Percentiles rank a stretch among this genome's conserved stretches.
These are phyloP conservation scores for Lanius ludovicianus DNA, from an alignment of 2,113 vertebrate genomes.

Conservation along the genomic window DNA sequence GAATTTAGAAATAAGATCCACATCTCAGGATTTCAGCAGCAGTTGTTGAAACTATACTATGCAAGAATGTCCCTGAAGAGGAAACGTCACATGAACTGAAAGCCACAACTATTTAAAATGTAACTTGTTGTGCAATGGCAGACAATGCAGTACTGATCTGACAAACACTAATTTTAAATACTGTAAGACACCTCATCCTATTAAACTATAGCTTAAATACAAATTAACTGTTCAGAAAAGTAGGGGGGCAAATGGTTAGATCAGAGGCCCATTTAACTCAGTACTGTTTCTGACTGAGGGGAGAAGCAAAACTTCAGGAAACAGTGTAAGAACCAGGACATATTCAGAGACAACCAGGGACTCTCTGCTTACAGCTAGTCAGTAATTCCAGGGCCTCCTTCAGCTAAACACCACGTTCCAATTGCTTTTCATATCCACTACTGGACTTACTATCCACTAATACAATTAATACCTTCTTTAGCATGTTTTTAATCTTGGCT, in stretches of 20 bases:
- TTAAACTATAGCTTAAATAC: not conserved
- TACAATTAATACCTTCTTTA: not conserved
- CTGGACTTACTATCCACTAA: not conserved
- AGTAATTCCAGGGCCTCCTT: not conserved
- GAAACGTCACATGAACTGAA: constrained; percentile 59
- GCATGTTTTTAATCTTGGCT: not conserved
- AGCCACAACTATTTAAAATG: constrained; percentile 48
- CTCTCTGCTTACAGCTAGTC: not conserved
- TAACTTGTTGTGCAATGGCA: not conserved
- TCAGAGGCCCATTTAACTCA: not conserved
- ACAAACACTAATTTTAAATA: not conserved
- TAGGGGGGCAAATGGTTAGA: not conserved
- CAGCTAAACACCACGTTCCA: not conserved
- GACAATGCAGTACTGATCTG: not conserved
- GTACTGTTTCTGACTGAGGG: not conserved
- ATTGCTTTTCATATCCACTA: not conserved
- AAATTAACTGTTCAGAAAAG: not conserved
- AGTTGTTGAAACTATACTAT: constrained; percentile 59
- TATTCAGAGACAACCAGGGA: not conserved
- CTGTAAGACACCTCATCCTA: not conserved
- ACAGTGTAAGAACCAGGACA: not conserved
- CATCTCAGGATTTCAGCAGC: constrained; percentile 15
- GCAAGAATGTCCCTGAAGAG: constrained; percentile 51
- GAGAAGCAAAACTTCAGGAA: not conserved
- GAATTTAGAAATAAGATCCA: constrained; percentile 58